Conservation (phyloP, 2,113 vertebrate species). For the Peromyscus leucopus region DNA sequence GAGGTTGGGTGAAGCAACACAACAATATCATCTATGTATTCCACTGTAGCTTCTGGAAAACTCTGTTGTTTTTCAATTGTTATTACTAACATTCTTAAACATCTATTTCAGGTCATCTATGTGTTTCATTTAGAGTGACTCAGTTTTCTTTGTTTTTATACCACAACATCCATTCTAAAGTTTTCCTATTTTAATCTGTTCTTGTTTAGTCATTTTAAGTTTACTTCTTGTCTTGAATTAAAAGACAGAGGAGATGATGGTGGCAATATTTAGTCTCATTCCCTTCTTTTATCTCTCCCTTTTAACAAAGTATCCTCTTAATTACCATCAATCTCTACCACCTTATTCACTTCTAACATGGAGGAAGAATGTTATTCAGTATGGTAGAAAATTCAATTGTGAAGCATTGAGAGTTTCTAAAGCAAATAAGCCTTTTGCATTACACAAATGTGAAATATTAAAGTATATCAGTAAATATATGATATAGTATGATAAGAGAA, state of each 20-base stretch:
- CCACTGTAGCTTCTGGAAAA: background rate
- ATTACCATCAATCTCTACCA: background rate
- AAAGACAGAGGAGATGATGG: background rate
- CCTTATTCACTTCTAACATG: background rate
- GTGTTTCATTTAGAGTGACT: background rate
- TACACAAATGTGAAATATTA: background rate
- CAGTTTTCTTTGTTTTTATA: background rate
- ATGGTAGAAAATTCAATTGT: background rate
- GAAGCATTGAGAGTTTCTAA: background rate
- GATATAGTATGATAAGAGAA: background rate
- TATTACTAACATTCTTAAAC: background rate
- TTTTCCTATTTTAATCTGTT: background rate
- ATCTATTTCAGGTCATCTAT: accelerated
- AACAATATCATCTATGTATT: accelerated
- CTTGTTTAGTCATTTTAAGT: background rate
- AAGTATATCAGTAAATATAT: background rate
- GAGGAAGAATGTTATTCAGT: background rate
- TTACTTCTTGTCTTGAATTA: background rate
- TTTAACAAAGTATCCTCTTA: background rate
- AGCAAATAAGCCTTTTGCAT: background rate
- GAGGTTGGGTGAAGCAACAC: accelerated
- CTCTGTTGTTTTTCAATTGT: background rate
- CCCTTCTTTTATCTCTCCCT: background rate
- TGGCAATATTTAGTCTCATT: too few species aligned
- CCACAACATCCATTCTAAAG: background rate